Base-by-base conservation (phyloP, 2,113 vertebrate species). In the Halcyon senegalensis region DNA sequence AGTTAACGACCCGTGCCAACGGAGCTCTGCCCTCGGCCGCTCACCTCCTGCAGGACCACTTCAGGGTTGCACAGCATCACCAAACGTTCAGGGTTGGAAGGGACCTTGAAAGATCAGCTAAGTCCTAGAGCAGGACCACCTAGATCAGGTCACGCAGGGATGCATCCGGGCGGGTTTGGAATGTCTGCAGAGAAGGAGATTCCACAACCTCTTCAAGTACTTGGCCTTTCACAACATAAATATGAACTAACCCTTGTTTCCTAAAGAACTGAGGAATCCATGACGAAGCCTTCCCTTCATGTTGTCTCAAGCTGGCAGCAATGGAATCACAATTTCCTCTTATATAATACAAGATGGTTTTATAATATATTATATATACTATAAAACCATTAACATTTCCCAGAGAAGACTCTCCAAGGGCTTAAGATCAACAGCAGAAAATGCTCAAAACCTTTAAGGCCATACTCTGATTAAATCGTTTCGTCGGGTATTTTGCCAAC, bases 1-100 rank as follows among this genome's bases (percentile, higher is more conserved):
- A 14, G 30, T 16, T 28, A 56, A 62, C 1, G 8, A 46, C 66
- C 51, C 11, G 6, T 4, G 41, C 44, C 73, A 8, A 14, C 0
- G 2, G 41, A 67, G 35, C 76, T 30, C 80, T 7, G 6, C 17
- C 8, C 46, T n/a, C 4, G 3, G 24, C 19, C 11, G 27, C 78
- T 66, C 23, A 5, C 63, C 56, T 75, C 50, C 10, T 1, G n/a
- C 4, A 13, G 59, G 30, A 79, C n/a, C 63, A 43, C 67, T 7
- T 46, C 25, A 17, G 25, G 25, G 11, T 27, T 25, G 25, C 48
- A 48, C 48, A 56, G 14, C 15, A 15, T 43, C 43, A 43, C 43
- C 6, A 15, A 43, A 43, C 15, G 15, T 43, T 43, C 43, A 43
- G 43, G 43, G 43, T 43, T 43, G 43, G 43, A 43, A 43, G 43